A percentile compares a stretch with the other conserved stretches of the same genome.
Conservation (phyloP, 2,888 invertebrate species). For the Pyrocoelia pectoralis region DNA sequence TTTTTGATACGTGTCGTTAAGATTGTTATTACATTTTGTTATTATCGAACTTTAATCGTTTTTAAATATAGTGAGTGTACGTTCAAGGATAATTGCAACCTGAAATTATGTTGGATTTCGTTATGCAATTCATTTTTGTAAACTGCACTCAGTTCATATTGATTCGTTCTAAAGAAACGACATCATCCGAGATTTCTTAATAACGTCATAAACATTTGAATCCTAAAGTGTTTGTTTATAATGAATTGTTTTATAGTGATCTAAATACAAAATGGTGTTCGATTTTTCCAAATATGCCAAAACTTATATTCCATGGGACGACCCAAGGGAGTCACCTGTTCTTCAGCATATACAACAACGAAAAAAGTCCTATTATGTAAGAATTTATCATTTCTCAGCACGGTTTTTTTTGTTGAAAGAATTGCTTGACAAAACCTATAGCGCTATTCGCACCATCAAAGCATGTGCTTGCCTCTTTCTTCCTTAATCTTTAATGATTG, state of each 20-base stretch:
- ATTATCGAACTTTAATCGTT: slow-evolving; percentile 25
- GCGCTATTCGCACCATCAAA: no score
- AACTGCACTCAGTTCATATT: slow-evolving; percentile 17
- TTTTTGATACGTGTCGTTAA: background rate
- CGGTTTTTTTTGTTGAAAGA: no score
- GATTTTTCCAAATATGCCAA: slow-evolving; percentile 34
- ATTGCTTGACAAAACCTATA: no score
- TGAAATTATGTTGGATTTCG: slow-evolving; percentile 28
- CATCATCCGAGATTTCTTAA: slow-evolving; percentile 13
- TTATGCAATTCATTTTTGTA: slow-evolving; percentile 25
- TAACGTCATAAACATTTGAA: background rate
- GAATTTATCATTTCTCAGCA: background rate
- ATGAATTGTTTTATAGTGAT: slow-evolving; percentile 23
- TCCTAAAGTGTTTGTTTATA: slow-evolving; percentile 2
- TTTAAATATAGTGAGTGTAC: slow-evolving; percentile 26
- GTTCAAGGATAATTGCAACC: slow-evolving; percentile 32
- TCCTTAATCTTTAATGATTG: no score
- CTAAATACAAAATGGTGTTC: slow-evolving; percentile 31
- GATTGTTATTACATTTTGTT: slow-evolving; percentile 2
- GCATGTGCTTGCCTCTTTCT: no score
- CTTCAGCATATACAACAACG: slow-evolving; percentile 18
- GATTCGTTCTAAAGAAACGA: slow-evolving; percentile 15
- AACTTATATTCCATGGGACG: slow-evolving; percentile 24
- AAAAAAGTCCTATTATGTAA: slow-evolving; percentile 30
- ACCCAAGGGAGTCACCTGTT: slow-evolving; percentile 10